Conservation (phyloP, 2,113 vertebrate species). For the Rhinolophus ferrumequinum region DNA sequence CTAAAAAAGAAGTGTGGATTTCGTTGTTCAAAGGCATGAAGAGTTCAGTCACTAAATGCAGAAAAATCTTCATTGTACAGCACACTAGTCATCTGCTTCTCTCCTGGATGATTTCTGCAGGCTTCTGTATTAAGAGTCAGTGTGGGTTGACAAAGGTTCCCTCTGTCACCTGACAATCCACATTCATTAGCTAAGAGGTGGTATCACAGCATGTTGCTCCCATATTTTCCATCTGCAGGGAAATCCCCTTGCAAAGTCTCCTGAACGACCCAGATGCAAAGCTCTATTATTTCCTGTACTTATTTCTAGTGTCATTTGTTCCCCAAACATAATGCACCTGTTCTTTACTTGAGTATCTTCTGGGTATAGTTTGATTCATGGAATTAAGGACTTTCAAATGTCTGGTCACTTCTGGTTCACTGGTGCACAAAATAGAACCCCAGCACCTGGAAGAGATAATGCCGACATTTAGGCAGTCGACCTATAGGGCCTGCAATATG, state of each 20-base stretch:
- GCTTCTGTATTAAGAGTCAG: neutral
- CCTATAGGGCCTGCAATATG: neutral
- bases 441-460: neutral
- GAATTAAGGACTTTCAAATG: neutral
- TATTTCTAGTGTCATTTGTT: neutral
- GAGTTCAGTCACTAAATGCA: neutral
- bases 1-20: neutral
- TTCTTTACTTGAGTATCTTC: neutral
- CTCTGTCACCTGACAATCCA: neutral
- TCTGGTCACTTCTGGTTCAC: neutral
- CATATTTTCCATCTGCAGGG: neutral
- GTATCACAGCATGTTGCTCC: accelerated
- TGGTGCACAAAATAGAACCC: neutral
- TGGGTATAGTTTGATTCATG: neutral
- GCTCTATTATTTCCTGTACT: neutral
- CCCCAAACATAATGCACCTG: neutral
- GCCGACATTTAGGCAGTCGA: neutral
- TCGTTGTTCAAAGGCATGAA: neutral
- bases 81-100: neutral
- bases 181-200: neutral
- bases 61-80: neutral
- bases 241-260: neutral
- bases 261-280: neutral
- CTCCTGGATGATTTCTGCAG: neutral
- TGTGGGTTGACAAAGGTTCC: neutral